Percentiles rank a stretch among this genome's conserved stretches.
Evolutionary conservation across 2,797 vertebrate genomes (phyloP).

Genomic region (Otus scops): DNA sequence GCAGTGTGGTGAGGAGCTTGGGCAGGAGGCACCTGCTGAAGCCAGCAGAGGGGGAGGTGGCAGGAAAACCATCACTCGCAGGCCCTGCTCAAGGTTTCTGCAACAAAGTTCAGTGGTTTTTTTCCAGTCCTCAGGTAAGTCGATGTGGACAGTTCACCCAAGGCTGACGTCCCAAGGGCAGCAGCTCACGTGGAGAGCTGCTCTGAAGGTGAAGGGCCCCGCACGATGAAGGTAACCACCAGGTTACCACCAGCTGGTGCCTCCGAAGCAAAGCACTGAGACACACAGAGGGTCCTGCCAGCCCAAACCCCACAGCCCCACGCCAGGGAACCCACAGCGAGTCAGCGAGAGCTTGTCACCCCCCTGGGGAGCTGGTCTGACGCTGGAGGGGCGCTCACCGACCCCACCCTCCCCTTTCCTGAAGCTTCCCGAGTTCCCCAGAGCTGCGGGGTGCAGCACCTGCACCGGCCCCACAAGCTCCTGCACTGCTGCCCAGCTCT

Average conservation of each 20-base stretch:
- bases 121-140: neutral
- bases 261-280: neutral
- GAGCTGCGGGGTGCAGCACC: accelerated
- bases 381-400: neutral
- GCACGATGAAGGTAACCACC: accelerated
- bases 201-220: neutral
- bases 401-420: too few species aligned
- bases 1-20: accelerated
- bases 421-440: neutral
- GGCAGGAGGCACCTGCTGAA: neutral
- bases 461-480: accelerated
- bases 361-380: accelerated
- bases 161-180: accelerated
- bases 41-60: neutral
- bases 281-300: neutral
- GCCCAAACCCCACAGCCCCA: neutral
- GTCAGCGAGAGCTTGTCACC: accelerated
- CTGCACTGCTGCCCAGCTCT: neutral
- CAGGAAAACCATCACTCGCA: neutral
- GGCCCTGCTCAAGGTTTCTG: neutral
- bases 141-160: accelerated
- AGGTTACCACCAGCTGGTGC: accelerated
- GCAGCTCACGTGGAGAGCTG: accelerated
- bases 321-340: accelerated
- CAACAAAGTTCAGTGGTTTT: neutral